Conservation (phyloP, 2,888 invertebrate species). For the Mimumesa dahlbomi region DNA sequence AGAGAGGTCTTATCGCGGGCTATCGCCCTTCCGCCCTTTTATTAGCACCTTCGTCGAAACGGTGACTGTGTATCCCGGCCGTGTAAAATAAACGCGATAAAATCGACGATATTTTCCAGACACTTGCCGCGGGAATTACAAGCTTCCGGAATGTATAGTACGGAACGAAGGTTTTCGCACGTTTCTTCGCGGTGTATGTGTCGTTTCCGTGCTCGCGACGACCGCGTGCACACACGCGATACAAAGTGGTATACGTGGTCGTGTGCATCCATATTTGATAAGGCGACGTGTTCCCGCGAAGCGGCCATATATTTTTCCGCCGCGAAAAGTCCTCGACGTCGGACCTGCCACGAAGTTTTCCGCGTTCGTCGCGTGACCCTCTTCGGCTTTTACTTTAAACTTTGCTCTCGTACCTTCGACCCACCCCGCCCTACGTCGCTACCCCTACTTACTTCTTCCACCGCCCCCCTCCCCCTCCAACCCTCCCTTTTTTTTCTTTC, state of each 20-base stretch:
- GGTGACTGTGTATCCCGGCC: neutral
- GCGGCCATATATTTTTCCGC: conserved; percentile 37
- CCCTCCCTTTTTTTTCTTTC: neutral
- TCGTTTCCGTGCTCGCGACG: too few relatives aligned
- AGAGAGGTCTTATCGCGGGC: conserved; percentile 17
- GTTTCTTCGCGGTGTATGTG: too few relatives aligned
- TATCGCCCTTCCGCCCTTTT: neutral
- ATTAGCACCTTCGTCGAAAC: neutral
- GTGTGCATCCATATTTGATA: conserved; percentile 60
- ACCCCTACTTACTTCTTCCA: conserved; percentile 19
- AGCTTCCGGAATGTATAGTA: conserved; percentile 11
- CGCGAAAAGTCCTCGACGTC: conserved; percentile 15
- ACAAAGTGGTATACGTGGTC: neutral
- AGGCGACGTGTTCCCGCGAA: conserved; percentile 30
- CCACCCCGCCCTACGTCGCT: conserved; percentile 38
- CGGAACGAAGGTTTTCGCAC: conserved; percentile 2
- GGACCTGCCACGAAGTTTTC: conserved; percentile 32
- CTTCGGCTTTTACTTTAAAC: conserved; percentile 52
- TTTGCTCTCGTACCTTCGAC: conserved; percentile 35
- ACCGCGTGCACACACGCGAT: too few relatives aligned
- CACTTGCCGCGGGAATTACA: conserved; percentile 24
- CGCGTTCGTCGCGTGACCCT: conserved; percentile 24
- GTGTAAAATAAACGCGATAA: conserved; percentile 22
- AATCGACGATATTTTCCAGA: conserved; percentile 32
- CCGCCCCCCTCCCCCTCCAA: neutral